Evolutionary conservation across 2,888 invertebrate genomes (phyloP).

Genomic region (Microchrysa polita): DNA sequence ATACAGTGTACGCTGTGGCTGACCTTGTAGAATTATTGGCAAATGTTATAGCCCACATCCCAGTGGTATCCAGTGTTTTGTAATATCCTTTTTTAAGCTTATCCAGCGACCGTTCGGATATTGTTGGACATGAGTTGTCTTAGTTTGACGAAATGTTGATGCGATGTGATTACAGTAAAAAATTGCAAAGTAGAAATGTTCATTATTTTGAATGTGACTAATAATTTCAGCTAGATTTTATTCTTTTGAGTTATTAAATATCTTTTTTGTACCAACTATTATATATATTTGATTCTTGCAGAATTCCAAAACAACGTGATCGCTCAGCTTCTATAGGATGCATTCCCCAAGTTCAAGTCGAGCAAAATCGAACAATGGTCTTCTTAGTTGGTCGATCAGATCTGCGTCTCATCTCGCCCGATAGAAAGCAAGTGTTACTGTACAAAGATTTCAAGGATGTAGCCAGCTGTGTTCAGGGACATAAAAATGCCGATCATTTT

Average conservation of each 20-base stretch:
- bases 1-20: no score
- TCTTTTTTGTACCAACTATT: neutral
- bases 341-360: conserved; percentile 68
- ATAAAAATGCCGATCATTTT: conserved; percentile 85
- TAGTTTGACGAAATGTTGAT: no score
- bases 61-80: no score
- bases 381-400: conserved; percentile 88
- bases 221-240: neutral
- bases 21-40: no score
- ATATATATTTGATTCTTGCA: conserved; percentile 50
- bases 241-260: neutral
- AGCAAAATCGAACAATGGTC: conserved; percentile 93
- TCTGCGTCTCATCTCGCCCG: conserved; percentile 90
- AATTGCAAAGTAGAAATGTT: no score
- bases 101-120: no score
- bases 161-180: no score
- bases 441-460: conserved; percentile 90
- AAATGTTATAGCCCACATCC: no score
- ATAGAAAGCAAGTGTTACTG: conserved; percentile 87
- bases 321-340: conserved; percentile 72
- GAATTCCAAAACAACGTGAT: conserved; percentile 65
- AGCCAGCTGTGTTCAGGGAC: conserved; percentile 86
- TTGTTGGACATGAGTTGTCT: no score
- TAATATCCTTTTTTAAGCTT: no score
- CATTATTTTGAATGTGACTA: neutral